Evolutionary conservation across 2,888 invertebrate species (phyloP).

Genomic region (Pollenia labialis): DNA sequence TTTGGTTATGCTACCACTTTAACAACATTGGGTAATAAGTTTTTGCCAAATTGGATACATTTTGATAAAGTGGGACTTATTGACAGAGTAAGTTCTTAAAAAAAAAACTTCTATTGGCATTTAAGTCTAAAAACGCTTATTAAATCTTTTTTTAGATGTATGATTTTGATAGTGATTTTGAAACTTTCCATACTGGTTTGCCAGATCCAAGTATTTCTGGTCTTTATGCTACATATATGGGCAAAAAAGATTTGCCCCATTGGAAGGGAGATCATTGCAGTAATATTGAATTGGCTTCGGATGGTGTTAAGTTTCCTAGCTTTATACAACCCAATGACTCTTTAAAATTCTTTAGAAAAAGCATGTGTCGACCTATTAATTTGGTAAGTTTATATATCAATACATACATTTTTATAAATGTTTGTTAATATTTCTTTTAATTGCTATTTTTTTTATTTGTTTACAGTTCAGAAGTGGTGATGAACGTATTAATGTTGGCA

Average conservation of each 20-base stretch:
- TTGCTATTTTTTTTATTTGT: not conserved
- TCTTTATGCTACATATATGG: conserved; percentile 90
- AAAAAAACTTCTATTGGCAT: not conserved
- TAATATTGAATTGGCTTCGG: conserved; percentile 90
- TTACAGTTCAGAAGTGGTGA: conserved; percentile 80
- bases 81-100: conserved; percentile 88
- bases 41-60: conserved; percentile 93
- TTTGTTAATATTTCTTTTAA: conserved; percentile 55
- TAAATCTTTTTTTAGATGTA: conserved; percentile 88
- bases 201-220: conserved; percentile 87
- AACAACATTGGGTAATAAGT: conserved; percentile 92
- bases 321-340: conserved; percentile 88
- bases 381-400: conserved; percentile 86
- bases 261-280: conserved; percentile 92
- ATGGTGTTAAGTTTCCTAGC: conserved; percentile 93
- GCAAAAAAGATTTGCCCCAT: conserved; percentile 89
- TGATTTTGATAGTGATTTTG: conserved; percentile 91
- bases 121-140: not conserved
- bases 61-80: conserved; percentile 95
- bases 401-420: not conserved
- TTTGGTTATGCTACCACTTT: conserved; percentile 93
- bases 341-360: conserved; percentile 91
- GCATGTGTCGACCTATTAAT: conserved; percentile 92
- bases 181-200: conserved; percentile 91
- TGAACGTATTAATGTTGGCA: conserved; percentile 86